Base-by-base conservation (phyloP, 2,797 vertebrate species). In the Sphaeramia orbicularis region DNA sequence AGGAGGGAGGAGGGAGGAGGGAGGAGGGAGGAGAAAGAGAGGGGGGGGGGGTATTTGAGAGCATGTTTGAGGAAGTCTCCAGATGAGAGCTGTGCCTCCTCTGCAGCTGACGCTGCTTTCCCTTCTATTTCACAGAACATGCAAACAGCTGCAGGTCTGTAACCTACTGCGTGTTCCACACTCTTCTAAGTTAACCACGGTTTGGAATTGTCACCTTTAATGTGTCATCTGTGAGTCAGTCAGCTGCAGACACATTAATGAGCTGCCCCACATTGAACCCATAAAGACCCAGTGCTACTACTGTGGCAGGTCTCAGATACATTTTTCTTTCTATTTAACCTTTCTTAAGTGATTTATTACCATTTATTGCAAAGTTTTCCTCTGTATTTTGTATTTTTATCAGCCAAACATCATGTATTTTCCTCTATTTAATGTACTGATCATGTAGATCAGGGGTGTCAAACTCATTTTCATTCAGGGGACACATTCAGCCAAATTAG, bases 11-110 rank as follows among this genome's bases (percentile, higher is more conserved):
- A 24, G 37, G 70, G 74, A 51, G 36, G 47, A 52, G 50, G 62
- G 52, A 58, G 56, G 62, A 56, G 45, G 50, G 41, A 44, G 40
- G 55, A n/a, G 53, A 48, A 67, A 57, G 62, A 36, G 78, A 60
- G 55, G 69, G 57, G 52, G 73, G 49, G 76, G 42, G 38, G 37
- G 58, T 65, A 30, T 47, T 74, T 57, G 74, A 14, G 52, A 77
- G 78, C 48, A 53, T 90, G 87, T 91, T 91, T 91, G 80, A 91
- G 91, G 87, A 93, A 92, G 89, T 88, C 85, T 84, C 63, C 65
- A 82, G 59, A 77, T 53, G 42, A 74, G 67, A 68, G 53, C 65
- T 40, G 45, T 61, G 58, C 51, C 41, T 55, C 42, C 61, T 54
- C 54, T 59, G 57, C 60, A 58, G 53, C 74, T n/a, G n/a, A n/a